Percentiles rank a stretch among this genome's conserved stretches.
Evolutionary conservation across 2,797 vertebrate genomes (phyloP).

Genomic region (Peromyscus nudipes): DNA sequence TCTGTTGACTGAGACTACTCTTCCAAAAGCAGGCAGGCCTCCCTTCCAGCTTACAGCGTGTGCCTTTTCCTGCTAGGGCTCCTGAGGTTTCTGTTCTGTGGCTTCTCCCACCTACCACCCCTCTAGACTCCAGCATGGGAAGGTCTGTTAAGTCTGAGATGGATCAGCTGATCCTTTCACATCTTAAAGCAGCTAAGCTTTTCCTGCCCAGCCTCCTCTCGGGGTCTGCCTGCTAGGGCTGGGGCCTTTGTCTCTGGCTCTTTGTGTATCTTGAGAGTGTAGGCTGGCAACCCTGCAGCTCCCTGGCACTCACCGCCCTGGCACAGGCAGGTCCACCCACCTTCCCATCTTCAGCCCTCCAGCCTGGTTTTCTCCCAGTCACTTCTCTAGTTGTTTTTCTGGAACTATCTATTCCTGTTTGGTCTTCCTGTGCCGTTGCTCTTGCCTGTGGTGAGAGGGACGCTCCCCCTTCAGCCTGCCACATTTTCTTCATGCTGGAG

Average conservation of each 20-base stretch:
- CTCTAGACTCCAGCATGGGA: background rate
- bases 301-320: background rate
- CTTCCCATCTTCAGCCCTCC: background rate
- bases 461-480: background rate
- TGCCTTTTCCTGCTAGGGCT: background rate
- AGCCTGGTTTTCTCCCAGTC: background rate
- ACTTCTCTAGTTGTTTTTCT: background rate
- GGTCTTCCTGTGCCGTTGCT: background rate
- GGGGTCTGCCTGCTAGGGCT: background rate
- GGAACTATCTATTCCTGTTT: background rate
- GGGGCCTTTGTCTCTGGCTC: background rate
- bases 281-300: fast-evolving
- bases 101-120: background rate
- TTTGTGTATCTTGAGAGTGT: fast-evolving
- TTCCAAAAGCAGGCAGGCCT: background rate
- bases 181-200: background rate
- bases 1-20: background rate
- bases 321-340: background rate
- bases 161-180: background rate
- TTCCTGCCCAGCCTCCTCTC: background rate
- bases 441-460: background rate
- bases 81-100: background rate
- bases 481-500: background rate
- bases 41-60: background rate
- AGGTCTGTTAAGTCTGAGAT: background rate